phyloP scores from a whole-genome alignment of 2,888 invertebrate species.

The Baccha elongata region DNA sequence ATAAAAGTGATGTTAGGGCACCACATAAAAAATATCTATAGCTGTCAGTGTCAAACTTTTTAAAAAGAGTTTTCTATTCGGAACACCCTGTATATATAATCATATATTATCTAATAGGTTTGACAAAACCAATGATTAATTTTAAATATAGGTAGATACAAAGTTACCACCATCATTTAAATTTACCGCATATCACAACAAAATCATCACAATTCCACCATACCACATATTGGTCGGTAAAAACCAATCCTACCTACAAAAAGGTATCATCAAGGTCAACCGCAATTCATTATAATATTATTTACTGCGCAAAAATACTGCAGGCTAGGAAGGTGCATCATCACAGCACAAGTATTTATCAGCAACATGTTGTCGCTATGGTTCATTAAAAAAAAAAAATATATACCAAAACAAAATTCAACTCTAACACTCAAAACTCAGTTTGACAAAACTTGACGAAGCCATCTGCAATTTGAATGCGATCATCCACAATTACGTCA shows the following conservation, averaged over 20 bases:
- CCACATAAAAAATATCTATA: too few species aligned
- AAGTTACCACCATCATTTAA: too few species aligned
- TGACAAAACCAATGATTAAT: too few species aligned
- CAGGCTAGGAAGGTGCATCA: background rate
- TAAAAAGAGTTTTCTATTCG: too few species aligned
- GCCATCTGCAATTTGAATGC: constrained; percentile 34
- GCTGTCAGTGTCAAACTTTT: too few species aligned
- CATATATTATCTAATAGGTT: too few species aligned
- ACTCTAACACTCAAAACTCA: background rate
- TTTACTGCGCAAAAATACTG: constrained; percentile 32
- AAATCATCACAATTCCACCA: constrained; percentile 2
- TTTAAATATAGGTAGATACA: too few species aligned
- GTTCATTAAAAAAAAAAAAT: background rate
- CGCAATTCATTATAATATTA: background rate
- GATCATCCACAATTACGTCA: constrained; percentile 57
- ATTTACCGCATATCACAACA: too few species aligned
- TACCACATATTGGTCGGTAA: background rate
- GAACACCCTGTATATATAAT: too few species aligned
- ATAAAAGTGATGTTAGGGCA: too few species aligned
- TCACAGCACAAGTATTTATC: background rate
- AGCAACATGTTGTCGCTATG: constrained; percentile 15
- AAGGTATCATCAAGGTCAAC: constrained; percentile 14
- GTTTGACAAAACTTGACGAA: background rate
- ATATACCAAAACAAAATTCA: background rate
- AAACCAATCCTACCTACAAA: background rate